Evolutionary conservation across 2,113 vertebrate genomes (phyloP).

Genomic region (Mellivora capensis): DNA sequence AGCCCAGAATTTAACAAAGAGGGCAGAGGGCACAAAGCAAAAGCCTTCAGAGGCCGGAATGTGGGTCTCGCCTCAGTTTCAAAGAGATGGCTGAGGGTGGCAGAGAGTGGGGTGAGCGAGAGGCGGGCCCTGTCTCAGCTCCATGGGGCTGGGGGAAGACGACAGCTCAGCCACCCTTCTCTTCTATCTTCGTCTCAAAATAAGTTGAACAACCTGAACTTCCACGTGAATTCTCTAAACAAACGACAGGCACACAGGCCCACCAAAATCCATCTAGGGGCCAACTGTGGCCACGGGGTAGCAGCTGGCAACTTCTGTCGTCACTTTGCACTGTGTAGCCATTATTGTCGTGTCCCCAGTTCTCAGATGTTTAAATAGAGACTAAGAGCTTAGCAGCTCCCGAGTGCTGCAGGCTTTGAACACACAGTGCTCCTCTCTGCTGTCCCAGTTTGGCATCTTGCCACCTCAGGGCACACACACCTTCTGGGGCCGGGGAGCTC

Average conservation of each 20-base stretch:
- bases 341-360: not conserved
- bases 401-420: not conserved
- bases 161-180: too few relatives aligned
- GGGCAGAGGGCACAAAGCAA: not conserved
- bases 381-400: not conserved
- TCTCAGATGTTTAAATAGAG: not conserved
- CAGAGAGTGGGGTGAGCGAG: accelerated
- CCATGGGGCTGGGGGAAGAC: not conserved
- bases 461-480: not conserved
- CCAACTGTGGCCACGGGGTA: not conserved
- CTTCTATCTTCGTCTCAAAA: not conserved
- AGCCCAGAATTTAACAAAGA: not conserved
- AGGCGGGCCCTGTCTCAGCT: not conserved
- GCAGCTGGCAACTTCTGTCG: not conserved
- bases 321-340: not conserved
- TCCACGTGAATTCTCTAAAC: not conserved
- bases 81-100: not conserved
- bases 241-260: not conserved
- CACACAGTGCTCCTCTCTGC: not conserved
- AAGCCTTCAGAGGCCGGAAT: not conserved
- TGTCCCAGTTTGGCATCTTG: not conserved
- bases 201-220: not conserved
- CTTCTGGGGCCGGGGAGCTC: not conserved
- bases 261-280: not conserved
- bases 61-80: not conserved